phyloP scores from a whole-genome alignment of 37 sponge, comb jelly and placozoan species.

The Oopsacas minuta region DNA sequence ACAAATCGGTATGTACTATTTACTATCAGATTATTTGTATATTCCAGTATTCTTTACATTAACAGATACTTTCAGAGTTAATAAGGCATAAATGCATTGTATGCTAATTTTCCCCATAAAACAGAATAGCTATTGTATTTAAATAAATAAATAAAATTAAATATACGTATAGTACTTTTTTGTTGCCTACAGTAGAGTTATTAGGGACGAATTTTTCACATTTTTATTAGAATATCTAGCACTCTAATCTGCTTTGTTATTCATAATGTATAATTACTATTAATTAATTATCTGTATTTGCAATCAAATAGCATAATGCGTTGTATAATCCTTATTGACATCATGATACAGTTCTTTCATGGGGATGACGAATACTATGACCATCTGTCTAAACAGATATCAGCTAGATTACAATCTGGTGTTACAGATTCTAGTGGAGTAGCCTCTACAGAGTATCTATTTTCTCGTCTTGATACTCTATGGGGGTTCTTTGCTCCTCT shows the following conservation, averaged over 20 bases:
- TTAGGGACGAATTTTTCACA: too few relatives aligned
- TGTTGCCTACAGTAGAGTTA: too few relatives aligned
- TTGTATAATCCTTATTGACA: not conserved
- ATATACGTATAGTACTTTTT: too few relatives aligned
- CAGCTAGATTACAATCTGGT: not conserved
- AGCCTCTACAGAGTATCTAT: not conserved
- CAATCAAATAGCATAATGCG: not conserved
- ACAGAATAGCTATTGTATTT: too few relatives aligned
- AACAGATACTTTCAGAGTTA: too few relatives aligned
- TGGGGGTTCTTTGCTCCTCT: slow-evolving; percentile 10
- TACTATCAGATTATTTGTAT: too few relatives aligned
- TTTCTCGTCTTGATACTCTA: not conserved
- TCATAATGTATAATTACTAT: not conserved
- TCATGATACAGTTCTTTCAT: slow-evolving; percentile 13
- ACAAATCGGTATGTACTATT: not conserved
- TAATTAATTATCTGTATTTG: not conserved
- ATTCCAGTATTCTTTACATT: too few relatives aligned
- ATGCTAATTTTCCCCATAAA: too few relatives aligned
- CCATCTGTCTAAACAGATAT: not conserved
- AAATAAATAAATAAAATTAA: too few relatives aligned
- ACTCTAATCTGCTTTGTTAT: not conserved
- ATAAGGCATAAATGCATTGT: too few relatives aligned
- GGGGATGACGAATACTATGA: not conserved
- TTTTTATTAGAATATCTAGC: too few relatives aligned
- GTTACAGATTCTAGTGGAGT: not conserved